Evolutionary conservation across 2,797 vertebrate species (phyloP), one percentile per base, ranked within the genome.

Genomic region (Acipenser oxyrinchus): DNA sequence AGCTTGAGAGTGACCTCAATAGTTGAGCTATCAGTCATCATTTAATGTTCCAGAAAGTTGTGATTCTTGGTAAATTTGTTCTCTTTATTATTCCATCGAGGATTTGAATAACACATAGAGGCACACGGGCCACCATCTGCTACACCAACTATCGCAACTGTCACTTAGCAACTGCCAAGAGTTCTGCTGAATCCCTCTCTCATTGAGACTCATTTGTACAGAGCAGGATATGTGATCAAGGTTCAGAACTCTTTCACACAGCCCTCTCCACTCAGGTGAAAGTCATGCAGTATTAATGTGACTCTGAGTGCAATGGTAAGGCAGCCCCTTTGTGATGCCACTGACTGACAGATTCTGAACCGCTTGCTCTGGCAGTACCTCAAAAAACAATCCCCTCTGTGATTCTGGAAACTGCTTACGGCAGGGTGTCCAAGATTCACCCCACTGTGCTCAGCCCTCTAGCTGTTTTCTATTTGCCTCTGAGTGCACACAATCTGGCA

Each of bases 81-180:
- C 63, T 50, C 66, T 57, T 49, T 62, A 64, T 65, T 23, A 13
- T 64, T 62, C 66, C 59, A 13, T 67, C 23, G 48, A 57, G 70
- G 66, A 61, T 65, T 57, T 64, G 49, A 65, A 64, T 60, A 65
- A 68, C 62, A 53, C 69, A 67, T 64, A 64, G 55, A 60, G 61
- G 50, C 66, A 71, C 66, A 68, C 53, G 66, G 66, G 50, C 11
- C 66, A 65, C 70, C 70, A 71, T 71, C 70, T 71, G 70, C 63
- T 68, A 10, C 51, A 60, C 62, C 66, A 53, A 63, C 61, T 55
- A 67, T 13, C 53, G 64, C 70, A 71, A 68, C 70, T 71, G 70
- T 68, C 70, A 71, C 66, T 71, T 68, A 49, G 66, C 66, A 62
- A 68, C 51, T 68, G 66, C 70, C 66, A 62, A 53, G 53, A 64